phyloP scores from a whole-genome alignment of 2,113 vertebrate species.

The Misgurnus anguillicaudatus region DNA sequence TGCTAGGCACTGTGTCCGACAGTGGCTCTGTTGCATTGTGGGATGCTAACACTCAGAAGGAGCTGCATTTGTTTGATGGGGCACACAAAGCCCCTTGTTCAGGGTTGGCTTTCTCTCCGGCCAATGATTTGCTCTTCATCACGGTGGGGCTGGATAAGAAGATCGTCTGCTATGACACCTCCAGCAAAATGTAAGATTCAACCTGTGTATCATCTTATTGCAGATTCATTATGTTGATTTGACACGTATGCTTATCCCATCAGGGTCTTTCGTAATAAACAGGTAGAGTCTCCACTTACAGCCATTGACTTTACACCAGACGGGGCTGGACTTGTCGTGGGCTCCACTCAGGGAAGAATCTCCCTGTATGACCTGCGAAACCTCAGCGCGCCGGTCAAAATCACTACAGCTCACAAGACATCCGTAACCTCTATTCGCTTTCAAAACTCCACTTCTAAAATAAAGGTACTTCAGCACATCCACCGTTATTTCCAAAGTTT shows the following conservation, averaged over 20 bases:
- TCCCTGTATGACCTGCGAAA: constrained; percentile 94
- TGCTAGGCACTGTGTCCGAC: constrained; percentile 91
- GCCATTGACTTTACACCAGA: constrained; percentile 91
- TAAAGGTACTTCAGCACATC: constrained; percentile 77
- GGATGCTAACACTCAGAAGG: constrained; percentile 91
- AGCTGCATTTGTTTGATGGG: constrained; percentile 84
- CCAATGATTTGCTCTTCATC: constrained; percentile 90
- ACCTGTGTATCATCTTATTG: not conserved
- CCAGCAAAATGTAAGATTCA: constrained; percentile 88
- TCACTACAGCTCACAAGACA: constrained; percentile 87
- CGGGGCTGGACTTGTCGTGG: constrained; percentile 87
- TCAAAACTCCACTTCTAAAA: constrained; percentile 76
- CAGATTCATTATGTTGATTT: not conserved
- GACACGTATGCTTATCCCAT: constrained; percentile 1
- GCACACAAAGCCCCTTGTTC: constrained; percentile 92
- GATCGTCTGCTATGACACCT: constrained; percentile 93
- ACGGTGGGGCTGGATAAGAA: constrained; percentile 96
- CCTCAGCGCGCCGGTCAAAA: constrained; percentile 82
- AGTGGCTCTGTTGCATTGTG: constrained; percentile 90
- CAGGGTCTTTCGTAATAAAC: constrained; percentile 82
- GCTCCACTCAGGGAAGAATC: constrained; percentile 91
- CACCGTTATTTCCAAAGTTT: too few species aligned
- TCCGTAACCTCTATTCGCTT: constrained; percentile 92
- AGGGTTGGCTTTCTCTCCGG: constrained; percentile 91
- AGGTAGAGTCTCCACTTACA: constrained; percentile 87